Conservation (phyloP, 1,140 invertebrate genomes). For the Pseudomyrmex flavicornis region DNA sequence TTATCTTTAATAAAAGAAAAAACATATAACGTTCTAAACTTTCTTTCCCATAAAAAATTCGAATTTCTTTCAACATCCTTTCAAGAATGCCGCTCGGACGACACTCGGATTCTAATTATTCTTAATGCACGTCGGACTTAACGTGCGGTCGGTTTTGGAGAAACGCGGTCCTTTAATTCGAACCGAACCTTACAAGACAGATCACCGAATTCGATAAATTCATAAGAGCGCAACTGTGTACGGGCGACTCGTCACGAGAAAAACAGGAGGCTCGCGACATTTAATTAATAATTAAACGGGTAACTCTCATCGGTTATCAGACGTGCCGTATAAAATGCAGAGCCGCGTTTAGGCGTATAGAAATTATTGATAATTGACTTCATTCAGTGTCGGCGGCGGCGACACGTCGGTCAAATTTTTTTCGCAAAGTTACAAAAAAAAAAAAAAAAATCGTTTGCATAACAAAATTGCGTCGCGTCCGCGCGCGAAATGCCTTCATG, state of each 20-base stretch:
- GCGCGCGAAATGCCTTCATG: no score
- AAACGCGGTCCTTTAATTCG: conserved; percentile 44
- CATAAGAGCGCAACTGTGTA: conserved; percentile 17
- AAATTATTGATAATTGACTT: background rate
- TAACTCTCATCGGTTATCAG: no score
- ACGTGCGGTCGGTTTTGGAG: no score
- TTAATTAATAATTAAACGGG: background rate
- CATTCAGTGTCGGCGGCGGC: background rate
- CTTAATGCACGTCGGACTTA: background rate
- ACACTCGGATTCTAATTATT: conserved; percentile 4
- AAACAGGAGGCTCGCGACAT: background rate
- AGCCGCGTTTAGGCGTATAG: background rate
- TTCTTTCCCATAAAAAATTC: background rate
- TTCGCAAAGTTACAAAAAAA: no score
- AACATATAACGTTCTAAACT: conserved; percentile 6
- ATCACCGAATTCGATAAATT: conserved; percentile 32
- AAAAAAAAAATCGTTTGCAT: no score
- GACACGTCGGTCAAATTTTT: no score
- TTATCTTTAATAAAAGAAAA: no score
- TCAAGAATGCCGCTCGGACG: background rate
- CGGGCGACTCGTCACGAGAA: background rate
- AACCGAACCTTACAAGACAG: conserved; percentile 31
- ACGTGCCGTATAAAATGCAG: background rate
- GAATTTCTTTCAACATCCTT: background rate
- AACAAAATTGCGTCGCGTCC: no score